These are phyloP conservation scores for Drosophila paucipuncta DNA, from an alignment of 2,888 invertebrate genomes.

Conservation along the genomic window DNA sequence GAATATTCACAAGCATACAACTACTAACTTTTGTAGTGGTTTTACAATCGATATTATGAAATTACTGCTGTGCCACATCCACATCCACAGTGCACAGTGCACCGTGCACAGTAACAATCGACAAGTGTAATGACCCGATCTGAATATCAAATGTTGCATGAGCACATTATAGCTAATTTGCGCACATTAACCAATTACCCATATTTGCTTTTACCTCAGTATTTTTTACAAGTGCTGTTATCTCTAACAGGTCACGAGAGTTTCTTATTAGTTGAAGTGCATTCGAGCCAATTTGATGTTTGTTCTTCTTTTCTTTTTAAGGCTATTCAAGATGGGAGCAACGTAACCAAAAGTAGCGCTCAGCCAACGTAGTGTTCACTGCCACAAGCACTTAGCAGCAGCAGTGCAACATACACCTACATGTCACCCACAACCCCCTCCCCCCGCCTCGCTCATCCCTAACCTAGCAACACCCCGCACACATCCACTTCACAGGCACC, in stretches of 20 bases:
- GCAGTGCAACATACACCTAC: conserved; percentile 10
- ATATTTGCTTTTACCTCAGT: not conserved
- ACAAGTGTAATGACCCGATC: not conserved
- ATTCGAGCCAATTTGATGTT: conserved; percentile 38
- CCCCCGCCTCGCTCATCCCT: too few relatives aligned
- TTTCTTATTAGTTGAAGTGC: conserved; percentile 46
- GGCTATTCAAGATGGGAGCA: conserved; percentile 37
- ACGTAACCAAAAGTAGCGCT: conserved; percentile 28
- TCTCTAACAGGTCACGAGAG: conserved; percentile 17
- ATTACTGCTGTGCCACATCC: not conserved
- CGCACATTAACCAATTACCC: not conserved
- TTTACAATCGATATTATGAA: not conserved
- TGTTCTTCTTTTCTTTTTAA: conserved; percentile 20
- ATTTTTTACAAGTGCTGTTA: not conserved
- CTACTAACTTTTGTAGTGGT: not conserved
- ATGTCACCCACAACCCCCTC: not conserved
- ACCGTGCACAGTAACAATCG: not conserved
- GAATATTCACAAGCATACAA: conserved; percentile 17
- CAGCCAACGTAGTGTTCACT: conserved; percentile 15
- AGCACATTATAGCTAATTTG: not conserved
- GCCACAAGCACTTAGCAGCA: conserved; percentile 38
- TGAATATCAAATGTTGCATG: not conserved
- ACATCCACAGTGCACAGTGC: not conserved
- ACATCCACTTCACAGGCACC: conserved; percentile 8
- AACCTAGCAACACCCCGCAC: not conserved